Conservation (phyloP, 2,797 vertebrate genomes). For the Sebastiscus tertius region DNA sequence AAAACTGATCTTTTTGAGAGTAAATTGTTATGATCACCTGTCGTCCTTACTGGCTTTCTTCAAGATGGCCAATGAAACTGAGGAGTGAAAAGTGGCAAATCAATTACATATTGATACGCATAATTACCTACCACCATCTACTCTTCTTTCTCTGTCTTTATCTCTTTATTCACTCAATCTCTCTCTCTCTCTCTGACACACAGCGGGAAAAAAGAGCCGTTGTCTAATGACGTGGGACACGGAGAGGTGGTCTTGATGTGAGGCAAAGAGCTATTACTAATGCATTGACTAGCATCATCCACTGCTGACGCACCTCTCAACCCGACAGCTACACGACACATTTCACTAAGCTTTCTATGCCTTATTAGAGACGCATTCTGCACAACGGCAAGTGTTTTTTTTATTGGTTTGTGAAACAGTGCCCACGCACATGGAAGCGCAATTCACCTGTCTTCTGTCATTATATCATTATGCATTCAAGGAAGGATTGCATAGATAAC, state of each 20-base stretch:
- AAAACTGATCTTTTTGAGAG: background rate
- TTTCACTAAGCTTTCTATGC: background rate
- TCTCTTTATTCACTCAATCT: background rate
- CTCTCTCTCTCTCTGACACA: background rate
- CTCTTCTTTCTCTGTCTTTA: background rate
- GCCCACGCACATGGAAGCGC: background rate
- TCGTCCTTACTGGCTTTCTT: background rate
- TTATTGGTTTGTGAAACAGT: background rate
- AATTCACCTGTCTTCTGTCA: background rate
- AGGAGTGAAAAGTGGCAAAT: background rate
- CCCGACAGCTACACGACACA: background rate
- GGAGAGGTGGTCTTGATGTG: slow-evolving; percentile 37
- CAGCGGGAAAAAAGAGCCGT: background rate
- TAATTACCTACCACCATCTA: background rate
- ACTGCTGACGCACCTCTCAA: slow-evolving; percentile 21
- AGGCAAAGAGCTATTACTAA: slow-evolving; percentile 54
- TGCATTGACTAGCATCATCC: slow-evolving; percentile 26
- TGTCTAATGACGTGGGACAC: slow-evolving; percentile 35
- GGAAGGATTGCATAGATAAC: background rate
- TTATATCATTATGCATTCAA: background rate
- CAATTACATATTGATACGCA: background rate
- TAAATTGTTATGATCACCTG: background rate
- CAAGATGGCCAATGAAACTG: background rate
- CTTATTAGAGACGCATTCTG: background rate
- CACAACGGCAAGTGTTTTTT: background rate